Base-by-base conservation (phyloP, 1,140 invertebrate species). In the Cecropterus lyciades region DNA sequence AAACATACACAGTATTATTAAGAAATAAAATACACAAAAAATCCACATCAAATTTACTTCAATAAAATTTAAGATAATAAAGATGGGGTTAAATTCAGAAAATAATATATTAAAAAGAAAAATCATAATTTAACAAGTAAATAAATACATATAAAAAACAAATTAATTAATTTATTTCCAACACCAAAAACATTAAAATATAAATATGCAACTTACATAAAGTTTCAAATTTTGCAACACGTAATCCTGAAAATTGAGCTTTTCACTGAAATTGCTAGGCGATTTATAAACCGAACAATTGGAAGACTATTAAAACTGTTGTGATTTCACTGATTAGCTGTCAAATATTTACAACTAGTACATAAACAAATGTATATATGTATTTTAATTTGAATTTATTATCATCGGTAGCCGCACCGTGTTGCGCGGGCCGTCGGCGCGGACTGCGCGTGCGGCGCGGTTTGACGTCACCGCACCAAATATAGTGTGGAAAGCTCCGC, bases 391-490 rank as follows among this genome's bases (percentile, higher is more conserved):
- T 64, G 67, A 68, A 71, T 53, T 63, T 69, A 66, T 73, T 76
- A 56, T 69, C 30, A 55, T 71, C 65, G 67, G 66, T 69, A 75
- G 73, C 62, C 75, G 74, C 71, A 77, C 82, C 84, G 83, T 55
- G 64, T 68, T 67, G 79, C 79, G 76, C 84, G 76, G 68, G 77
- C 59, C 75, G 71, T 68, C 70, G 70, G 69, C 59, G 59, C 77
- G 75, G 79, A 88, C 87, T 87, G 83, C 87, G 84, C 80, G 77
- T 67, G 76, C 74, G 66, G 40, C 67, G 67, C 42, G 43, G 37
- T 56, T 51, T 81, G 80, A 91, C 88, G 88, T 91, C 85, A 87
- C 56, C 64, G 43, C 63, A 69, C 81, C 85, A 73, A 84, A 91
- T 91, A 91, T 91, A 91, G 88, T 59, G 52, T 37, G 43, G 33